A percentile compares a stretch with the other conserved stretches of the same genome.
These are phyloP conservation scores for Hirtodrosophila duncani DNA, from an alignment of 2,888 invertebrate species.

Conservation along the genomic window DNA sequence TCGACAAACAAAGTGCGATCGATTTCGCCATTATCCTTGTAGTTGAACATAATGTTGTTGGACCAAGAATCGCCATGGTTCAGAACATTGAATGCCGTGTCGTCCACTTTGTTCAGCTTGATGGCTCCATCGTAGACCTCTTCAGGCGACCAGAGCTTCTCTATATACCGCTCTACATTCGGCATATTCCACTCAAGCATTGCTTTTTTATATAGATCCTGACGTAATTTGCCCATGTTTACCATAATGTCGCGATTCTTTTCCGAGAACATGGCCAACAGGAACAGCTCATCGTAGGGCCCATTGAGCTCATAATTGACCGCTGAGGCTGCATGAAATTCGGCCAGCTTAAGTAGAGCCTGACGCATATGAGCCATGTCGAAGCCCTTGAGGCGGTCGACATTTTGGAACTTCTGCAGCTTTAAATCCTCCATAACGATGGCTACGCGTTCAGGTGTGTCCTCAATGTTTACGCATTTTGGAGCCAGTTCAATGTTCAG, in stretches of 20 bases:
- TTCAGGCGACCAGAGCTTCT: conserved; percentile 4
- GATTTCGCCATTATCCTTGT: conserved; percentile 46
- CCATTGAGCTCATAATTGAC: conserved; percentile 53
- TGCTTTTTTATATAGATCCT: conserved; percentile 21
- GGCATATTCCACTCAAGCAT: conserved; percentile 56
- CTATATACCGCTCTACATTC: conserved; percentile 50
- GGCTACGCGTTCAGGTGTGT: conserved; percentile 47
- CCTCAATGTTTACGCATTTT: conserved; percentile 53
- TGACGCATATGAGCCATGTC: conserved; percentile 61
- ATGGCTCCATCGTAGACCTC: conserved; percentile 37
- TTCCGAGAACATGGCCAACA: conserved; percentile 31
- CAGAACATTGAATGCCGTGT: conserved; percentile 64
- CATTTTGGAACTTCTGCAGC: conserved; percentile 51
- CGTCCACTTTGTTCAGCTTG: conserved; percentile 35
- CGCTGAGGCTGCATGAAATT: conserved; percentile 74
- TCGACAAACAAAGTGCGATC: conserved; percentile 66
- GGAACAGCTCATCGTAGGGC: conserved; percentile 39
- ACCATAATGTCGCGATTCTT: conserved; percentile 33
- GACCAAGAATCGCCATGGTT: conserved; percentile 75
- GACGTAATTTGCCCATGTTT: conserved; percentile 18
- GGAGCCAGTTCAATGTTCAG: conserved; percentile 58
- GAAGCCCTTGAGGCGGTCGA: conserved; percentile 66
- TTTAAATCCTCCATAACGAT: conserved; percentile 71
- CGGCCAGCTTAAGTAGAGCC: conserved; percentile 63
- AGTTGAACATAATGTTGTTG: conserved; percentile 73